Base-by-base conservation (phyloP, 2,797 vertebrate genomes). In the Rhynchotus rufescens region DNA sequence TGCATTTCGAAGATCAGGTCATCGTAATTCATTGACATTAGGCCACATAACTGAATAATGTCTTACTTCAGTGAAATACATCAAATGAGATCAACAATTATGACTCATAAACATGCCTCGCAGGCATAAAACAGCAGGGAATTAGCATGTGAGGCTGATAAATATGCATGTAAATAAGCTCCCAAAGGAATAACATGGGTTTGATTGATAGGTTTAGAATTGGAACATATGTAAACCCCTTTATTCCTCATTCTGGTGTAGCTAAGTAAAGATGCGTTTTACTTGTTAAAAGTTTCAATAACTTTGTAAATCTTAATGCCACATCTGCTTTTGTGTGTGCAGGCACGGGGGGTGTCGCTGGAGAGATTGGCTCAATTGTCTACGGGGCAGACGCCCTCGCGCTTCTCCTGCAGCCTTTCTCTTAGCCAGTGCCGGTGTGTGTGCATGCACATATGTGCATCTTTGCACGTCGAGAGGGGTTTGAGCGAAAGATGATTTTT, bases 81-180 rank as follows among this genome's bases (percentile, higher is more conserved):
- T 99, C 99, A 99, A 99, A 99, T 99, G 98, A 99, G 99, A 99
- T 99, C 99, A 99, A 99, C 99, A 99, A 99, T 99, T 99, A 99
- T 98, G 98, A 99, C 98, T 99, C 99, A 99, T 99, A 99, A 99
- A 99, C 99, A 99, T 98, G 98, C 99, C 99, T 99, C 96, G 98
- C 98, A 99, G 99, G 99, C 98, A 98, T 98, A 99, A 98, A 99
- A 99, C 98, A 98, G 98, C 98, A 98, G 98, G 98, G 99, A 99
- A 99, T 99, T 99, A 99, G 99, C 99, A 99, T 99, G 99, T 99
- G 98, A 99, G 98, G 98, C 99, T 99, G 99, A 99, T 99, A 99
- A 99, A 99, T 99, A 99, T 99, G 99, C 99, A 99, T 99, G 99
- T 99, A 99, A 99, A 99, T 99, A 99, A 99, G 98, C 98, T 99